Conservation (phyloP, 2,113 vertebrate species). For the Aptenodytes patagonicus region DNA sequence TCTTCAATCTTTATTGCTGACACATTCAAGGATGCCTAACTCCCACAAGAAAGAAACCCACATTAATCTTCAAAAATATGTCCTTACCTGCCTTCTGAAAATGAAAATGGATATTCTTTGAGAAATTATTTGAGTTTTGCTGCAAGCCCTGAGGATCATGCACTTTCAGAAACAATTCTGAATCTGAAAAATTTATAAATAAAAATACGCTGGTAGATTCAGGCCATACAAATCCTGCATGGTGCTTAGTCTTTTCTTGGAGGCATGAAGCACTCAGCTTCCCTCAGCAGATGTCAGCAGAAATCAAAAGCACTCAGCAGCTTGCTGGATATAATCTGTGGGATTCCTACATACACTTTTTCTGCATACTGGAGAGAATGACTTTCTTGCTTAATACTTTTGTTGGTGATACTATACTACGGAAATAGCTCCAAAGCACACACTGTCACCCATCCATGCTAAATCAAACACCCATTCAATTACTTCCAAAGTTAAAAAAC, state of each 20-base stretch:
- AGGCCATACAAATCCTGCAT: not conserved
- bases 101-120: conserved; percentile 42
- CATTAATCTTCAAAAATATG: conserved; percentile 48
- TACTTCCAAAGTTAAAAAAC: not conserved
- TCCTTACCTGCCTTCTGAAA: conserved; percentile 37
- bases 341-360: not conserved
- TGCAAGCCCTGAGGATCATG: not conserved
- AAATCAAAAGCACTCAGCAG: not conserved
- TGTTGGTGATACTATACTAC: too few species aligned
- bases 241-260: not conserved
- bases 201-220: not conserved
- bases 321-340: not conserved
- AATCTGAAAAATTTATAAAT: conserved; percentile 1
- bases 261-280: not conserved
- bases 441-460: not conserved
- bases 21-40: conserved; percentile 50
- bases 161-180: conserved; percentile 7
- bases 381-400: not conserved
- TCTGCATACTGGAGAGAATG: not conserved
- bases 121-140: conserved; percentile 31
- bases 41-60: not conserved
- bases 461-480: not conserved
- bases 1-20: conserved; percentile 52
- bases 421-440: not conserved
- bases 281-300: not conserved